Conservation (phyloP, 1,140 invertebrate genomes). For the Eciton burchellii region DNA sequence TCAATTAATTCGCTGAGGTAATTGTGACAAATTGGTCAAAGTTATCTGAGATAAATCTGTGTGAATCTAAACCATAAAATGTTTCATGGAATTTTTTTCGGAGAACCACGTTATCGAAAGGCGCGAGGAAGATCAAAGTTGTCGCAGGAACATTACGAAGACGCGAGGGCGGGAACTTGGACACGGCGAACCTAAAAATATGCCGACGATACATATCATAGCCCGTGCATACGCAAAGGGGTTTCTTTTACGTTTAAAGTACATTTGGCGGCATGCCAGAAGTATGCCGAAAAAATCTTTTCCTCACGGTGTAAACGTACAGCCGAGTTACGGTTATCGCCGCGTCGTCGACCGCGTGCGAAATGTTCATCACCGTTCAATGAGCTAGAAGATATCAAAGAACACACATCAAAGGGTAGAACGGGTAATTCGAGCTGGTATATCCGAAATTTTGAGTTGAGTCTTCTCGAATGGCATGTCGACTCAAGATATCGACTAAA, state of each 20-base stretch:
- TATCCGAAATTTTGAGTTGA: background rate
- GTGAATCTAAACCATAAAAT: background rate
- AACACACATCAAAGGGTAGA: background rate
- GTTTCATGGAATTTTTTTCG: background rate
- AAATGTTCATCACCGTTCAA: background rate
- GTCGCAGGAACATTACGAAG: conserved; percentile 1
- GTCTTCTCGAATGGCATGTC: background rate
- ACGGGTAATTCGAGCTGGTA: background rate
- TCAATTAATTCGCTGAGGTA: background rate
- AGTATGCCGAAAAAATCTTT: conserved; percentile 8
- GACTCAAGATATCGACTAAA: background rate
- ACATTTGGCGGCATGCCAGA: conserved; percentile 63
- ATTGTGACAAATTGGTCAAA: background rate
- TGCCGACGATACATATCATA: conserved; percentile 59
- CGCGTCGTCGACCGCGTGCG: background rate
- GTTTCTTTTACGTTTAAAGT: conserved; percentile 64
- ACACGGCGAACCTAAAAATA: conserved; percentile 74
- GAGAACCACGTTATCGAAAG: background rate
- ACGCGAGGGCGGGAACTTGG: conserved; percentile 48
- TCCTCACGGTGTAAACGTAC: background rate
- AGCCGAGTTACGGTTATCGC: background rate
- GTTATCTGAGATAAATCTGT: too few species aligned
- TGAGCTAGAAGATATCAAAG: background rate
- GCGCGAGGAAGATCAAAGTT: conserved; percentile 13
- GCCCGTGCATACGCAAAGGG: background rate